Conservation (phyloP, 2,797 vertebrate genomes). For the Protonibea diacanthus region DNA sequence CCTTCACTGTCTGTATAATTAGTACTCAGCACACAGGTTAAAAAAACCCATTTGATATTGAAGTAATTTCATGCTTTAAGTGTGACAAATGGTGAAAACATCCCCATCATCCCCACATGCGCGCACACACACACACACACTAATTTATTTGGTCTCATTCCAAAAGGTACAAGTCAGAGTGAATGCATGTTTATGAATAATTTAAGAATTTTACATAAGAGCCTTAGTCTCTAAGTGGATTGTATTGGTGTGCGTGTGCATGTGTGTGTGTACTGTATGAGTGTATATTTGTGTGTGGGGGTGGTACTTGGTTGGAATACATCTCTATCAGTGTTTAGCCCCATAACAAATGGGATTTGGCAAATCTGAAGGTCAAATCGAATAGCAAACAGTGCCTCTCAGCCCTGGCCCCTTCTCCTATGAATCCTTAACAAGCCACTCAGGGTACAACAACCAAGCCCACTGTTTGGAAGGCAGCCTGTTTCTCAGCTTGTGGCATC, state of each 20-base stretch:
- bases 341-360: slow-evolving; percentile 76
- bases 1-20: slow-evolving; percentile 45
- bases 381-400: slow-evolving; percentile 71
- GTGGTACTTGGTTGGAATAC: slow-evolving; percentile 61
- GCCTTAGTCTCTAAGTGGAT: slow-evolving; percentile 61
- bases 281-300: slow-evolving; percentile 38
- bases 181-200: slow-evolving; percentile 61
- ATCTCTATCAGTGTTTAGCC: slow-evolving; percentile 69
- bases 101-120: slow-evolving; percentile 23
- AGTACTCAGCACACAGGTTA: slow-evolving; percentile 43
- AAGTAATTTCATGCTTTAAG: slow-evolving; percentile 63
- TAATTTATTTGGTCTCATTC: slow-evolving; percentile 50
- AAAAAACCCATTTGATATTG: slow-evolving; percentile 35
- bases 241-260: slow-evolving; percentile 30
- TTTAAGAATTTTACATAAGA: slow-evolving; percentile 61
- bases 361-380: slow-evolving; percentile 78
- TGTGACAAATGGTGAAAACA: slow-evolving; percentile 51
- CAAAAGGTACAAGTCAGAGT: slow-evolving; percentile 52
- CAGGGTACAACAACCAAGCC: slow-evolving; percentile 40
- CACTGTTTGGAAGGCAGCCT: slow-evolving; percentile 55
- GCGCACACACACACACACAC: slow-evolving; percentile 15
- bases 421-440: slow-evolving; percentile 74
- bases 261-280: slow-evolving; percentile 8
- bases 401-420: slow-evolving; percentile 44
- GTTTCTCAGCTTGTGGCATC: slow-evolving; percentile 61